Base-by-base conservation (phyloP, 2,797 vertebrate species). In the Rhynchonycteris naso region DNA sequence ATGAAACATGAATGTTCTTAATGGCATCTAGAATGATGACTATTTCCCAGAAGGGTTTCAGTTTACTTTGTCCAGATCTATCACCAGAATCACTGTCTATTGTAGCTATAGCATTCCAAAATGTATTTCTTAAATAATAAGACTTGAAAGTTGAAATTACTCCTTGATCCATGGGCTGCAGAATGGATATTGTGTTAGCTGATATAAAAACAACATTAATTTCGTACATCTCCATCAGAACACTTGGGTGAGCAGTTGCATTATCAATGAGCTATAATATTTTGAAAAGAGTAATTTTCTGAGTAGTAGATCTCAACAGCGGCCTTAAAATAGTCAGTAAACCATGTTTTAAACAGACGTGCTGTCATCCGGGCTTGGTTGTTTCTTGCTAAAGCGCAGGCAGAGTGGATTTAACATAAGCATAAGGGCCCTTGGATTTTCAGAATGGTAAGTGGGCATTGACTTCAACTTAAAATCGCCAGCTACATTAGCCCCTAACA, bases 101-200 rank as follows among this genome's bases (percentile, higher is more conserved):
- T 59, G 79, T 28, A 82, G 59, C 28, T 15, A 7, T n/a, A n/a
- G 38, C 12, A 28, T 65, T 65, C 30, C 19, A 1, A 47, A 22
- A 82, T 82, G 43, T n/a, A 47, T 82, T 82, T 82, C 38, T 82
- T 65, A 82, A 82, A 65, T 78, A 65, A n/a, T 65, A 82, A 50
- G 38, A 81, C 28, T 47, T 65, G 43, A 50, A 50, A 50, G 79
- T 82, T n/a, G 19, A 47, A 82, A 82, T 82, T 14, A n/a, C 43
- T 82, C 59, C 19, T 82, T 82, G 59, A 82, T 82, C 43, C 59
- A n/a, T 82, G 79, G 12, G 19, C 61, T 50, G 13, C 28, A 65
- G 80, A 65, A 50, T 82, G 43, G 2, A 10, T 65, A 21, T 33
- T 82, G 12, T 82, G 43, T 82, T 82, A 82, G 43, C 50, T 33